Percentiles rank a stretch among this genome's conserved stretches.
Evolutionary conservation across 2,113 vertebrate species (phyloP).

Genomic region (Muscicapa adusta): DNA sequence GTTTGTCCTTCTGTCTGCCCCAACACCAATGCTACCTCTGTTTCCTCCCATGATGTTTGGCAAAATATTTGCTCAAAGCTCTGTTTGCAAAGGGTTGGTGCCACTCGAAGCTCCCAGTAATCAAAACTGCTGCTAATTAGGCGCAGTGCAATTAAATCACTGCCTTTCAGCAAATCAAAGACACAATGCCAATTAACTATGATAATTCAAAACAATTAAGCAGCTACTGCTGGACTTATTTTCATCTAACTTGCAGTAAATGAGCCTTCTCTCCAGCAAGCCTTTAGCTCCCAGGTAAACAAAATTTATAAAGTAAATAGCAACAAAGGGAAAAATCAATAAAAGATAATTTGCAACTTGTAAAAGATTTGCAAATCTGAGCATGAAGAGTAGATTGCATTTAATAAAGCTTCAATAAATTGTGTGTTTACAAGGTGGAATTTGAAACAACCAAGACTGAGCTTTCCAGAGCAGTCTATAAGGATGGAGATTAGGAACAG

Average conservation of each 20-base stretch:
- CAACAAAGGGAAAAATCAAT: not conserved
- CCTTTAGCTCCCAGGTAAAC: not conserved
- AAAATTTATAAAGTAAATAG: not conserved
- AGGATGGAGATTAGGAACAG: not conserved
- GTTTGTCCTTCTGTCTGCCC: not conserved
- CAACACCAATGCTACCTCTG: not conserved
- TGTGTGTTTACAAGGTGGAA: not conserved
- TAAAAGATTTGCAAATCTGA: not conserved
- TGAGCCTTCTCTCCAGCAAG: not conserved
- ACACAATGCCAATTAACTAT: slow-evolving; percentile 1
- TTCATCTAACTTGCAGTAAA: not conserved
- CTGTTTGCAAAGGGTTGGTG: not conserved
- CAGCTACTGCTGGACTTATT: not conserved
- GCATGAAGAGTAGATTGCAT: not conserved
- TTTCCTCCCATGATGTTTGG: not conserved
- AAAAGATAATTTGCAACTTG: not conserved
- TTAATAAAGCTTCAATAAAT: not conserved
- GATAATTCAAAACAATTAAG: slow-evolving; percentile 47
- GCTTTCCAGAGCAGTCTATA: not conserved
- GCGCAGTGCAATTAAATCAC: not conserved
- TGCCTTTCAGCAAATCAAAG: not conserved
- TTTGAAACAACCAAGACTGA: not conserved
- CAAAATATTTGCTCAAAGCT: not conserved
- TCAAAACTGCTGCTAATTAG: slow-evolving; percentile 5
- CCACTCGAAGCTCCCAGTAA: not conserved